A percentile compares a stretch with the other conserved stretches of the same genome.
Conservation (phyloP, 1,140 invertebrate species). For the Ceratina japonica region DNA sequence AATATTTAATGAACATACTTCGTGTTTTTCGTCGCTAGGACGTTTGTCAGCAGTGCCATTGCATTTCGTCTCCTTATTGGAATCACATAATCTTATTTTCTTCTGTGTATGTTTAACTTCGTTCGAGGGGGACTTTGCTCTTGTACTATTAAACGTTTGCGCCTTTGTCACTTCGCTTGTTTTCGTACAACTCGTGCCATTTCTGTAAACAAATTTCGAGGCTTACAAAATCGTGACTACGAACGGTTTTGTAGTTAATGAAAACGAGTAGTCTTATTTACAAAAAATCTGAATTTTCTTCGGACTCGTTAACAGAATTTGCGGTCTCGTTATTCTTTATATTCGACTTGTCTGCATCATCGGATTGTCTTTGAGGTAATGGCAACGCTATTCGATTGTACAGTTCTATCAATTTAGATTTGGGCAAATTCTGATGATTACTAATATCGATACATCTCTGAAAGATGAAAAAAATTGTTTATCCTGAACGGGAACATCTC, state of each 20-base stretch:
- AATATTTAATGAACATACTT: constrained; percentile 50
- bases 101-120: constrained; percentile 44
- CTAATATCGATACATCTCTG: constrained; percentile 67
- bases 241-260: constrained; percentile 3
- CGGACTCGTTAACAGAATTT: neutral
- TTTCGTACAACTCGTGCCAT: neutral
- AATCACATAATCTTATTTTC: constrained; percentile 51
- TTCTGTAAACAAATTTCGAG: constrained; percentile 16
- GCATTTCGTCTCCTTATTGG: constrained; percentile 16
- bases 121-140: constrained; percentile 24
- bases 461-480: constrained; percentile 24
- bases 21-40: constrained; percentile 42
- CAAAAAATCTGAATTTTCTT: constrained; percentile 1
- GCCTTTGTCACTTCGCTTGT: constrained; percentile 7
- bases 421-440: constrained; percentile 56
- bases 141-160: neutral
- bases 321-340: neutral
- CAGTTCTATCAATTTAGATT: constrained; percentile 64
- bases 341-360: neutral
- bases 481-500: no score
- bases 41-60: constrained; percentile 50
- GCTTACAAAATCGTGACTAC: neutral
- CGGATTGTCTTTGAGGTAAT: constrained; percentile 62
- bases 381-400: constrained; percentile 68
- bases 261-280: constrained; percentile 12